Percentiles rank a stretch among this genome's conserved stretches.
These are phyloP conservation scores for Patella ulyssiponensis DNA, from an alignment of 2,888 invertebrate genomes.

Conservation along the genomic window DNA sequence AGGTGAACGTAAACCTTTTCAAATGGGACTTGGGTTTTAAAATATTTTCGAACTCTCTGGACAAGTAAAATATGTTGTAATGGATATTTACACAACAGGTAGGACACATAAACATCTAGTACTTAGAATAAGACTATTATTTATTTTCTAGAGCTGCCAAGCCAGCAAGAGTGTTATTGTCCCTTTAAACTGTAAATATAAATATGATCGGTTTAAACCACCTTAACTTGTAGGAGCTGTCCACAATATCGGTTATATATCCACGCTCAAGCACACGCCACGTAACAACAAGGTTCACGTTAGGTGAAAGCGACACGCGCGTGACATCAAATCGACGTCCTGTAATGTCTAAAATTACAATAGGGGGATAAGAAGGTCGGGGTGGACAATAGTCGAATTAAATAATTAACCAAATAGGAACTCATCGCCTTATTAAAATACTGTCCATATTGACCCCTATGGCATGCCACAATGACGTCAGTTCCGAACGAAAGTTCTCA, in stretches of 20 bases:
- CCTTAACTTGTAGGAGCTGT: too few species aligned
- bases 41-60: too few species aligned
- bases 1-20: too few species aligned
- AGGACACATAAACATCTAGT: too few species aligned
- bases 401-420: constrained; percentile 7
- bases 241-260: background rate
- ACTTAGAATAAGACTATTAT: too few species aligned
- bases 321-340: background rate
- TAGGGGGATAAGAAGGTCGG: background rate
- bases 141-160: too few species aligned
- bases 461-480: constrained; percentile 8
- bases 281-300: background rate
- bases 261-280: background rate
- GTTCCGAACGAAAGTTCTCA: background rate
- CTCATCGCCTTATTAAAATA: background rate
- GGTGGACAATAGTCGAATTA: background rate
- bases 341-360: background rate
- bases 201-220: too few species aligned
- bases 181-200: too few species aligned
- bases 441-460: background rate
- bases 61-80: too few species aligned
- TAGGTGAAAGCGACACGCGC: constrained; percentile 5
- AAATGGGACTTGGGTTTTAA: too few species aligned
- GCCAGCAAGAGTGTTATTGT: too few species aligned
- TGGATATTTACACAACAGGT: too few species aligned